Base-by-base conservation (phyloP, 1,140 invertebrate genomes). In the Cydia fagiglandana region DNA sequence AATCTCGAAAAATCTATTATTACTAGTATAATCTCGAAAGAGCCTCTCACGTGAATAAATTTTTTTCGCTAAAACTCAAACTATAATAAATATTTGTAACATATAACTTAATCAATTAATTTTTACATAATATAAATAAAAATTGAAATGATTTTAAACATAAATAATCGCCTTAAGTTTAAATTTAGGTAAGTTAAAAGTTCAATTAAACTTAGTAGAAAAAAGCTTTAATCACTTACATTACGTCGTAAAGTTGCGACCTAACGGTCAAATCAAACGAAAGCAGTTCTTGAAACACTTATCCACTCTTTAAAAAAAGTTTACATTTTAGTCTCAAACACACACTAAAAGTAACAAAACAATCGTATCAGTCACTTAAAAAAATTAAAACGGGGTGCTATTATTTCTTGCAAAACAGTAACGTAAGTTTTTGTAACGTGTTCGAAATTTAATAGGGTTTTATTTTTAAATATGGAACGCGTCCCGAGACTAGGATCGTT, bases 381-480 rank as follows among this genome's bases (percentile, higher is more conserved):
- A n/a, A 17, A 61, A 17, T 61, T 1, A 20, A 20, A 61, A 20
- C 9, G 56, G 13, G 20, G 56, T 13, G 4, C 15, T 64, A 38
- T 38, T 68, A n/a, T 68, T 68, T 34, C 38, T 41, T 41, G 9
- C 38, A 41, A 41, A 41, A 41, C 38, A 41, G 13, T 4, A 47
- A 47, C 10, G 45, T 47, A 47, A 47, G 12, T 47, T 47, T 47
- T 20, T 41, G 34, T 15, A 66, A 68, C 66, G 66, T 70, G 17
- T 70, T 70, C n/a, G 66, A 70, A 20, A 17, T 45, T 38, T 30
- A 41, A 70, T 41, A 1, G n/a, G 66, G 2, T 24, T 4, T 56
- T 56, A 47, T 53, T n/a, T 53, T 38, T 68, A 70, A 70, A 61
- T 61, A 6, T 61, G 56, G 56, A 61, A 61, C 56, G 56, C 56